Evolutionary conservation across 35 echinoderm and acorn worm genomes (phyloP).

Genomic region (Anneissia japonica): DNA sequence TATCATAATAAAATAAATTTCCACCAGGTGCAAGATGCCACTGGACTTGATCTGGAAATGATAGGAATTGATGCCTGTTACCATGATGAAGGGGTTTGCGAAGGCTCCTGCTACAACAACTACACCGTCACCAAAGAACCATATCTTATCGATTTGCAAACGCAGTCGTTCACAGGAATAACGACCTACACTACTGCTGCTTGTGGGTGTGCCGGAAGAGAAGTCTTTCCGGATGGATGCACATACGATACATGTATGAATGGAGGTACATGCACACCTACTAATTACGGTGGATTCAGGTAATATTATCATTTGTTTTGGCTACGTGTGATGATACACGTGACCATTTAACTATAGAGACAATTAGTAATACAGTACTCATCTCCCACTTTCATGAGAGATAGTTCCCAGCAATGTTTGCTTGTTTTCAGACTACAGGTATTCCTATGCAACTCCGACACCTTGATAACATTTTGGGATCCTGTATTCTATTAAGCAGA

Average conservation of each 20-base stretch:
- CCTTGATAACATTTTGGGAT: too few species aligned
- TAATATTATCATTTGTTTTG: slow-evolving; percentile 9
- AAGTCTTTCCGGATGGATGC: slow-evolving; percentile 28
- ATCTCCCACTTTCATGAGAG: too few species aligned
- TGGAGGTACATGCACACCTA: slow-evolving; percentile 69
- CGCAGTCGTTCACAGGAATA: slow-evolving; percentile 55
- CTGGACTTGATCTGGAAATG: slow-evolving; percentile 55
- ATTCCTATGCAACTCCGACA: too few species aligned
- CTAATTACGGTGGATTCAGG: slow-evolving; percentile 28
- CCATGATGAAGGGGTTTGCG: slow-evolving; percentile 59
- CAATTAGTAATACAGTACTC: too few species aligned
- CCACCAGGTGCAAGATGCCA: slow-evolving; percentile 40
- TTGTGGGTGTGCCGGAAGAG: slow-evolving; percentile 67
- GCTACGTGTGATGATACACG: too few species aligned
- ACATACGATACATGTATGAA: slow-evolving; percentile 56
- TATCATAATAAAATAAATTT: too few species aligned
- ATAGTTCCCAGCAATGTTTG: too few species aligned
- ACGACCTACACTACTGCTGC: slow-evolving; percentile 45
- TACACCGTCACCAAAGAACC: slow-evolving; percentile 59
- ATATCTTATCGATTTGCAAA: slow-evolving; percentile 52
- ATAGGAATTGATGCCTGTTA: slow-evolving; percentile 74
- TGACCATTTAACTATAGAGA: too few species aligned
- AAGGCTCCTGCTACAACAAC: slow-evolving; percentile 71
- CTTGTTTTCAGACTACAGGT: too few species aligned
- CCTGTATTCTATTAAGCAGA: too few species aligned